A percentile compares a stretch with the other conserved stretches of the same genome.
These are phyloP conservation scores for Globodera ellingtonae DNA, from an alignment of 1,140 invertebrate species.

Conservation along the genomic window DNA sequence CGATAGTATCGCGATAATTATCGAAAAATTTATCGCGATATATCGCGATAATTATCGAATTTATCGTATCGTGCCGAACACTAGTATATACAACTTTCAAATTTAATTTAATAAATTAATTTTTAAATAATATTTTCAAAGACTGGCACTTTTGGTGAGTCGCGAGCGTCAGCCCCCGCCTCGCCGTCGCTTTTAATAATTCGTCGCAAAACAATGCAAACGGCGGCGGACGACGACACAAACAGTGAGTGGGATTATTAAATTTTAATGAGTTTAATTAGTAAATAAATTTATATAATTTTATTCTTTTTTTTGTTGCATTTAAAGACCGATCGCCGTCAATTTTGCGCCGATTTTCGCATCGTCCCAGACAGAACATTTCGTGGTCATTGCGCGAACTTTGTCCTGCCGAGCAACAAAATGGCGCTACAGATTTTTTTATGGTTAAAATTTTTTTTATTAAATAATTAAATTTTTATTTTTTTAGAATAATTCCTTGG, in stretches of 20 bases:
- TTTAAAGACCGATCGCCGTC: not conserved
- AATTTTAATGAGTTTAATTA: too few relatives aligned
- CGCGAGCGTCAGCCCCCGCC: not conserved
- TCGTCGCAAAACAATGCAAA: not conserved
- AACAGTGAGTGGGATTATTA: not conserved
- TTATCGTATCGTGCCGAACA: too few relatives aligned
- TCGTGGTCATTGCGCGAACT: not conserved
- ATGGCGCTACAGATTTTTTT: not conserved
- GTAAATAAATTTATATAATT: too few relatives aligned
- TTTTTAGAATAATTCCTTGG: not conserved
- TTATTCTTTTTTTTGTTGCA: too few relatives aligned
- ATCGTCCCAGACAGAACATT: not conserved
- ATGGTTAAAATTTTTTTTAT: not conserved
- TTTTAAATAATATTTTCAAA: not conserved
- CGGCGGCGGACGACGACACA: not conserved
- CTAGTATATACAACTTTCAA: too few relatives aligned
- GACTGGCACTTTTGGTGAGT: not conserved
- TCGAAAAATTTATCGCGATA: too few relatives aligned
- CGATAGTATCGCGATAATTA: too few relatives aligned
- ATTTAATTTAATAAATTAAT: not conserved
- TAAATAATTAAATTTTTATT: not conserved
- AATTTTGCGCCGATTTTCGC: not conserved
- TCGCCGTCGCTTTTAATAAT: not conserved
- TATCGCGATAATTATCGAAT: too few relatives aligned
- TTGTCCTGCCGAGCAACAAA: not conserved